Evolutionary conservation across 1,140 invertebrate species (phyloP).

Genomic region (Orius laevigatus): DNA sequence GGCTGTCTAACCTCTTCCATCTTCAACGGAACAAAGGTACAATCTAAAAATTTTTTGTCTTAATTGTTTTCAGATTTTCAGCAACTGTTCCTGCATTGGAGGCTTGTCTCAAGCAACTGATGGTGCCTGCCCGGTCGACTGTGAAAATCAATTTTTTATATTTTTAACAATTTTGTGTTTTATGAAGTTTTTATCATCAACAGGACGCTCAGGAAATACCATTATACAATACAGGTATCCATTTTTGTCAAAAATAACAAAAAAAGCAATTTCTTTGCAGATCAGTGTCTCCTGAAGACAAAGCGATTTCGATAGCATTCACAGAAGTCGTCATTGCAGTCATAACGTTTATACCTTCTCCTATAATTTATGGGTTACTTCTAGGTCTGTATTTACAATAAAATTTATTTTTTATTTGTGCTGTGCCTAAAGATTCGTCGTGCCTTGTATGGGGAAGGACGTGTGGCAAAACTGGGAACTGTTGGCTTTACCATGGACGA

Average conservation of each 20-base stretch:
- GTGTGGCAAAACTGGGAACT: conserved; percentile 25
- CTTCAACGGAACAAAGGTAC: conserved; percentile 23
- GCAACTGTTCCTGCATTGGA: conserved; percentile 21
- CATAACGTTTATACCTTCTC: conserved; percentile 25
- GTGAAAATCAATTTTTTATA: conserved; percentile 18
- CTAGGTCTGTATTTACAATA: conserved; percentile 19
- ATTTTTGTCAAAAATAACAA: neutral
- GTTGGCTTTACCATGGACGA: conserved; percentile 25
- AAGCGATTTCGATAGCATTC: conserved; percentile 25
- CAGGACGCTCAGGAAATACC: conserved; percentile 22
- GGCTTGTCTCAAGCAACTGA: conserved; percentile 11
- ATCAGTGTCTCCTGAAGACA: conserved; percentile 25
- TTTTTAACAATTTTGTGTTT: conserved; percentile 20
- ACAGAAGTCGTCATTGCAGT: conserved; percentile 22
- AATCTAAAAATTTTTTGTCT: neutral
- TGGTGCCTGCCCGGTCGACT: conserved; percentile 21
- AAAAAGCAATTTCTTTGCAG: conserved; percentile 18
- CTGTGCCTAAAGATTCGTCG: conserved; percentile 22
- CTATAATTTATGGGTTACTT: conserved; percentile 25
- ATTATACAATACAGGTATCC: conserved; percentile 23
- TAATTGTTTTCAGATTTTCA: conserved; percentile 25
- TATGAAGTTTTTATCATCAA: conserved; percentile 20
- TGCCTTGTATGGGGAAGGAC: conserved; percentile 25
- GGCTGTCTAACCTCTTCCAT: conserved; percentile 34
- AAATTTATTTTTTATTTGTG: neutral